phyloP scores from a whole-genome alignment of 2,888 invertebrate genomes.

The Eucera pruinosa region DNA sequence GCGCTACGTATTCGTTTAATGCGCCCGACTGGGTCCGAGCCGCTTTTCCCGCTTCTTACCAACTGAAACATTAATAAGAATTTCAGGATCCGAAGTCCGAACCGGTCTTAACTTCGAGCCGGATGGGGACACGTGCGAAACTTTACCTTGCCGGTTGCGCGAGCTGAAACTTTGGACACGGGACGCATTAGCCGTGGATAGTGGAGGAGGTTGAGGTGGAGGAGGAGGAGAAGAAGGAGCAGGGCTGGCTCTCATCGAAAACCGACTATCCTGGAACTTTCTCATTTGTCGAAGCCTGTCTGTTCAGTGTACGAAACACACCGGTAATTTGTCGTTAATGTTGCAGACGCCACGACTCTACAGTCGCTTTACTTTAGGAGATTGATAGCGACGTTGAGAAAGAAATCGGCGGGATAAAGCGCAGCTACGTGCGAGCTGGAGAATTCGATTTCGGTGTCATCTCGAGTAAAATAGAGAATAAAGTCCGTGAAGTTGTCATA shows the following conservation, averaged over 20 bases:
- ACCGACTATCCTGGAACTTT: slow-evolving; percentile 56
- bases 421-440: slow-evolving; percentile 5
- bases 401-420: slow-evolving; percentile 36
- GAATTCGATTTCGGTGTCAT: not conserved
- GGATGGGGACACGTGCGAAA: slow-evolving; percentile 53
- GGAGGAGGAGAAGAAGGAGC: slow-evolving; percentile 30
- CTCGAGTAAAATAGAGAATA: not conserved
- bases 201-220: not conserved
- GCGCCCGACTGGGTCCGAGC: not conserved
- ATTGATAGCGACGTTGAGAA: slow-evolving; percentile 28
- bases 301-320: slow-evolving; percentile 37
- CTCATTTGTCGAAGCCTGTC: slow-evolving; percentile 38
- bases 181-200: slow-evolving; percentile 53
- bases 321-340: slow-evolving; percentile 54
- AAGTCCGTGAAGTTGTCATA: too few relatives aligned
- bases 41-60: not conserved
- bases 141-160: slow-evolving; percentile 44
- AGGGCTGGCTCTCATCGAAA: slow-evolving; percentile 27
- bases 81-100: slow-evolving; percentile 49
- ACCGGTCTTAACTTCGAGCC: slow-evolving; percentile 54
- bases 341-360: slow-evolving; percentile 21
- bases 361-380: not conserved
- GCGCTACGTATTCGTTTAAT: slow-evolving; percentile 41
- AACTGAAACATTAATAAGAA: slow-evolving; percentile 68
- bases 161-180: slow-evolving; percentile 59